Conservation (phyloP, 2,888 invertebrate genomes). For the Notodonta ziczac region DNA sequence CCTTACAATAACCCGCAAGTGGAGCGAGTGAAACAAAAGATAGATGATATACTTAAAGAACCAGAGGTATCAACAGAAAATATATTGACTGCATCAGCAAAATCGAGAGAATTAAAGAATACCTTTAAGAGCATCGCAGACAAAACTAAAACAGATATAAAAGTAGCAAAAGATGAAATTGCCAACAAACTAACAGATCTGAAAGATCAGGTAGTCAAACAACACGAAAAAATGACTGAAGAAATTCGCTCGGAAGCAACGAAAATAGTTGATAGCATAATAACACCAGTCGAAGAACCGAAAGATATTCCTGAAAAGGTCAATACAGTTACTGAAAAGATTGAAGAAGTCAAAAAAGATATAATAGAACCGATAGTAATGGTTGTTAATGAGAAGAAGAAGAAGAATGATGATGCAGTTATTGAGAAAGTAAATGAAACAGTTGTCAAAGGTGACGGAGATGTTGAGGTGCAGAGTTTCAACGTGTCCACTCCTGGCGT, state of each 20-base stretch:
- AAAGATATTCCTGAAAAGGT: constrained; percentile 32
- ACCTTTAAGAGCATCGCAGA: constrained; percentile 54
- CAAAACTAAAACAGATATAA: constrained; percentile 58
- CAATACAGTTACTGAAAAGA: constrained; percentile 27
- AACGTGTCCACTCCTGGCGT: constrained; percentile 75
- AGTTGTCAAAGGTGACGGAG: constrained; percentile 84
- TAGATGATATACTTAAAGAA: constrained; percentile 76
- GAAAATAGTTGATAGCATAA: constrained; percentile 76
- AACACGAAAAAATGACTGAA: constrained; percentile 57
- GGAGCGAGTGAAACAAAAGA: constrained; percentile 77
- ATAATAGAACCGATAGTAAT: constrained; percentile 70
- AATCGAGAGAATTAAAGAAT: constrained; percentile 57
- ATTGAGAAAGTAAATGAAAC: constrained; percentile 69
- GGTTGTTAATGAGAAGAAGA: constrained; percentile 74
- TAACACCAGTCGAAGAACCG: constrained; percentile 77
- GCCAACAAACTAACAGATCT: constrained; percentile 54
- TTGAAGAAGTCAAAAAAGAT: constrained; percentile 50
- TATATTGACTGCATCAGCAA: constrained; percentile 60
- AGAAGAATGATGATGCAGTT: constrained; percentile 52
- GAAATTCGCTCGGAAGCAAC: constrained; percentile 71
- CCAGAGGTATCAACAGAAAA: constrained; percentile 79
- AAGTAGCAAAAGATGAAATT: constrained; percentile 57
- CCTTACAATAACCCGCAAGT: constrained; percentile 80
- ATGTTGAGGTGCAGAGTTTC: constrained; percentile 85
- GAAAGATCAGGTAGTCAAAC: constrained; percentile 60